These are phyloP conservation scores for Tringa solitaria DNA, from an alignment of 2,113 vertebrate genomes.

Conservation along the genomic window DNA sequence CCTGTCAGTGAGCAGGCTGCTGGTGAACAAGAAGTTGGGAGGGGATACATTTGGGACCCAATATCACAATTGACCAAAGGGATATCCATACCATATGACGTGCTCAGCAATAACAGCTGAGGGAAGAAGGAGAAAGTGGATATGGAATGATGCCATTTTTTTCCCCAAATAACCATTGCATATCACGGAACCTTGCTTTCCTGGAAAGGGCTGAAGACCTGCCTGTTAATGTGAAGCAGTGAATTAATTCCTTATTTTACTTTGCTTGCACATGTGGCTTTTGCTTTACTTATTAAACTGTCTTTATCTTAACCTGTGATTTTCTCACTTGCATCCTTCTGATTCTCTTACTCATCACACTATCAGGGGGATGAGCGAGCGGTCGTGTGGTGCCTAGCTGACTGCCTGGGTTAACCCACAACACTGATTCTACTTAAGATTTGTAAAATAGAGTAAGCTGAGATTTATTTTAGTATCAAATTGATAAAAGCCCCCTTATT, in stretches of 20 bases:
- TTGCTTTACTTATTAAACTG: background rate
- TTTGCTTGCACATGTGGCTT: background rate
- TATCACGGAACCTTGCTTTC: background rate
- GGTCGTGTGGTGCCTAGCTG: background rate
- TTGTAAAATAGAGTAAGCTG: background rate
- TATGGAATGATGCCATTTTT: accelerated
- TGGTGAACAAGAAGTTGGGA: background rate
- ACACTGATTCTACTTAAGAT: background rate
- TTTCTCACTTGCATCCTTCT: background rate
- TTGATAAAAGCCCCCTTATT: background rate
- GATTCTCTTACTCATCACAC: background rate
- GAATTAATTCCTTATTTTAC: background rate
- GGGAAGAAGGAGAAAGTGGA: background rate
- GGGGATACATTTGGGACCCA: background rate
- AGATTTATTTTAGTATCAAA: background rate
- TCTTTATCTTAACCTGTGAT: background rate
- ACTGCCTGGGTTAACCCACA: background rate
- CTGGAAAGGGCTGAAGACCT: background rate
- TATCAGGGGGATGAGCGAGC: accelerated
- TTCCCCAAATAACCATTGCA: accelerated
- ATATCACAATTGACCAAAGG: background rate
- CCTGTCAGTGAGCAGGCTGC: background rate
- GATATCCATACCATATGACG: background rate
- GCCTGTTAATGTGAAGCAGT: background rate
- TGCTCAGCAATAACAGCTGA: background rate